Base-by-base conservation (phyloP, 1,140 invertebrate species). In the Ooceraea biroi region DNA sequence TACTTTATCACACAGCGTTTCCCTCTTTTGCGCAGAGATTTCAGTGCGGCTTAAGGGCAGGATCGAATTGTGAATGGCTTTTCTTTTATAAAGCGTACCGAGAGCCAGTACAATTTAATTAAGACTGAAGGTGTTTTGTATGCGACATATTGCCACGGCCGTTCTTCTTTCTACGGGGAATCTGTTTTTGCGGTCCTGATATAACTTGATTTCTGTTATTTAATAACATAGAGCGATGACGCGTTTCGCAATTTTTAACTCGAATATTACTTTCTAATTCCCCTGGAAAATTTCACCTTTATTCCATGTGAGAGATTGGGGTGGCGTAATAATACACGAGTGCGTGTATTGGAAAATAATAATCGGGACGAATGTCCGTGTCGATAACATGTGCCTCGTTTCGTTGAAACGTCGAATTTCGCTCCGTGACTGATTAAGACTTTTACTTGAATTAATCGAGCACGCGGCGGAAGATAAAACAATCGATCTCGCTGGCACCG, bases 361-460 rank as follows among this genome's bases (percentile, higher is more conserved):
- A 48, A 17, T 7, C 2, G 5, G 22, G 14, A 46, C 36, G 30
- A 25, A 25, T 66, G 5, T 19, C 11, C 5, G 1, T 22, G 25
- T 61, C 44, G 19, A 46, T 55, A 12, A 52, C 30, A 22, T 30
- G 17, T 46, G 25, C 55, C 19, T 52, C 30, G 1, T 17, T 57
- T 46, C 19, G 3, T 30, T n/a, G 36, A 19, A 0, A 22, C n/a
- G 22, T 57, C 19, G 36, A 41, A n/a, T 30, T 77, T 65, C 27
- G 8, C 30, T 77, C 11, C 30, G 12, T n/a, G 25, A 66, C n/a
- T 41, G 4, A 52, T 66, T 25, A 19, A 7, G 63, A 19, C 4
- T 50, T 66, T 77, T 12, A 36, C 7, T 48, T 10, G 14, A 66
- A 69, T 57, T 80, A 80, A 80, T 66, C 41, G 50, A 69, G 71